These are phyloP conservation scores for Hestina assimilis DNA, from an alignment of 1,140 invertebrate genomes.

Conservation along the genomic window DNA sequence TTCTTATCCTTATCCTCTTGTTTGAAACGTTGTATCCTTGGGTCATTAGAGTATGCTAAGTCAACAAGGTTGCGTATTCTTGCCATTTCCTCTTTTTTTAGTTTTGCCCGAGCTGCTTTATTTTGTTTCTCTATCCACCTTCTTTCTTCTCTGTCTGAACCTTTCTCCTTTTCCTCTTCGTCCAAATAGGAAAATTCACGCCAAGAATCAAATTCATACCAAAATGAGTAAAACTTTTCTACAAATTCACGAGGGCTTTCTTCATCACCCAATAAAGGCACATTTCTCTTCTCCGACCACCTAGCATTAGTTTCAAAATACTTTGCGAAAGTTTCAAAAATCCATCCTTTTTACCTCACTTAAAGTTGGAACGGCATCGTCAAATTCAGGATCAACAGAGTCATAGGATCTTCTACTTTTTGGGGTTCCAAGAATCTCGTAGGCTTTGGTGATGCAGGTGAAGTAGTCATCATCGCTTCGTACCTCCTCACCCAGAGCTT, in stretches of 20 bases:
- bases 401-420: slow-evolving; percentile 93
- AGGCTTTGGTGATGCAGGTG: slow-evolving; percentile 98
- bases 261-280: slow-evolving; percentile 90
- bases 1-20: slow-evolving; percentile 96
- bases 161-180: slow-evolving; percentile 99
- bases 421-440: slow-evolving; percentile 86
- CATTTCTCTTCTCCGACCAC: slow-evolving; percentile 94
- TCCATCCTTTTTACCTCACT: slow-evolving; percentile 88
- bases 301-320: slow-evolving; percentile 92
- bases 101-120: slow-evolving; percentile 91
- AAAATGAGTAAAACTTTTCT: slow-evolving; percentile 93
- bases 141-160: slow-evolving; percentile 95
- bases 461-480: slow-evolving; percentile 96
- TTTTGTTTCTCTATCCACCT: slow-evolving; percentile 99
- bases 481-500: slow-evolving; percentile 91
- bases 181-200: slow-evolving; percentile 99
- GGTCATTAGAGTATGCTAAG: slow-evolving; percentile 95
- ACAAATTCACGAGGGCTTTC: slow-evolving; percentile 85
- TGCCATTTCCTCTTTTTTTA: slow-evolving; percentile 97
- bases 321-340: slow-evolving; percentile 88
- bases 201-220: slow-evolving; percentile 99
- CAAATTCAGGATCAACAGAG: slow-evolving; percentile 96
- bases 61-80: slow-evolving; percentile 94
- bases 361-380: slow-evolving; percentile 90
- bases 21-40: slow-evolving; percentile 93